Conservation (phyloP, 2,797 vertebrate species). For the Schizopygopsis malacanthus region DNA sequence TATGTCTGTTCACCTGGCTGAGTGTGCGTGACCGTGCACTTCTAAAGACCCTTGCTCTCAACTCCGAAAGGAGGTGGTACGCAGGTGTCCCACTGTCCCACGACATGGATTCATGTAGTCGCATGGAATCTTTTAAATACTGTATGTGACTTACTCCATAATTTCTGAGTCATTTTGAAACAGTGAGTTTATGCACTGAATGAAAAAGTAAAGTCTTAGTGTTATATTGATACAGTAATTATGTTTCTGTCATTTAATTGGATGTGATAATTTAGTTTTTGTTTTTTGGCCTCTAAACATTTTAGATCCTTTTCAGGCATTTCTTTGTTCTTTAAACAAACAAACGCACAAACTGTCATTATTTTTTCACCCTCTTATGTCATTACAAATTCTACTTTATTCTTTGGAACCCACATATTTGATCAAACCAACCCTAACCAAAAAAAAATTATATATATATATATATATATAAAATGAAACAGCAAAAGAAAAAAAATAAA, state of each 20-base stretch:
- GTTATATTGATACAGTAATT: not conserved
- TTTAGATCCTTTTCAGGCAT: not conserved
- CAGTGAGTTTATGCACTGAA: not conserved
- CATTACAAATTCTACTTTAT: not conserved
- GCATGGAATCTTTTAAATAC: not conserved
- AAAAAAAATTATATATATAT: too few species aligned
- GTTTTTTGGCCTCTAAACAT: not conserved
- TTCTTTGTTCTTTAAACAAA: not conserved
- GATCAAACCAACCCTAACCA: not conserved
- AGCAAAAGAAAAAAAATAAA: too few species aligned
- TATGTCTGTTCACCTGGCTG: constrained; percentile 45
- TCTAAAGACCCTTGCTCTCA: not conserved
- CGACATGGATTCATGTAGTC: not conserved
- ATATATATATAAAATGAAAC: too few species aligned
- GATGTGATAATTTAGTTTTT: not conserved
- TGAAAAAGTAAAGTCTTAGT: not conserved
- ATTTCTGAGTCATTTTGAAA: not conserved
- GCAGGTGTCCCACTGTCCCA: not conserved
- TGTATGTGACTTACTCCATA: not conserved
- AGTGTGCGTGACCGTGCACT: constrained; percentile 13
- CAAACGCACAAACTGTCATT: not conserved
- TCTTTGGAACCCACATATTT: not conserved
- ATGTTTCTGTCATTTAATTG: not conserved
- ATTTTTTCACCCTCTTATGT: not conserved
- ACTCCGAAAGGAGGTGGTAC: not conserved